These are phyloP conservation scores for Pyrochroa serraticornis DNA, from an alignment of 2,888 invertebrate species.

Conservation along the genomic window DNA sequence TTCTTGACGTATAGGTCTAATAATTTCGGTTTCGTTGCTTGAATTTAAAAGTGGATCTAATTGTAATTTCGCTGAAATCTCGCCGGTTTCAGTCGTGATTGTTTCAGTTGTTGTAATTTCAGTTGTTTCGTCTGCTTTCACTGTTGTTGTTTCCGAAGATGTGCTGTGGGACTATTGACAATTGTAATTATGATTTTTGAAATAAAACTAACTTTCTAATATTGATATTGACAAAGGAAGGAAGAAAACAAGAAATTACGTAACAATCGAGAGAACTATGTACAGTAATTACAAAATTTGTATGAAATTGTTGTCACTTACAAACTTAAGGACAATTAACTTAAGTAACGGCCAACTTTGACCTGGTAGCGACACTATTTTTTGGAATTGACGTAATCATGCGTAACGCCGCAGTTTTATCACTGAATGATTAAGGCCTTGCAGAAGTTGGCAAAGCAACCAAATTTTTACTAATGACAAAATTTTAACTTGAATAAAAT, in stretches of 20 bases:
- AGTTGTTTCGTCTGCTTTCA: too few species aligned
- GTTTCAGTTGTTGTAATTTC: neutral
- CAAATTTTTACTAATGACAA: too few species aligned
- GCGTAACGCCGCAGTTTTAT: too few species aligned
- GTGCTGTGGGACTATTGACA: conserved; percentile 7
- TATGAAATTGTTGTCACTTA: too few species aligned
- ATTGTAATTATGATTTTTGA: neutral
- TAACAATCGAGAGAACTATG: conserved; percentile 3
- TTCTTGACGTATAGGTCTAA: conserved; percentile 36
- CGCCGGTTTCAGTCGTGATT: neutral
- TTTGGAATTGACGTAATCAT: too few species aligned
- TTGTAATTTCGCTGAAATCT: neutral
- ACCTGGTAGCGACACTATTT: too few species aligned
- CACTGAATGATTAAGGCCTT: too few species aligned
- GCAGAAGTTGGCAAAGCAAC: too few species aligned
- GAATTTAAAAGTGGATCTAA: neutral
- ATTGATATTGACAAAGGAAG: conserved; percentile 12
- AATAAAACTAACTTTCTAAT: conserved; percentile 18
- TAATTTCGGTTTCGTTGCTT: conserved; percentile 7
- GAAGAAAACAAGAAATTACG: conserved; percentile 11
- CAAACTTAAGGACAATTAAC: too few species aligned
- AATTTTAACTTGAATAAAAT: too few species aligned
- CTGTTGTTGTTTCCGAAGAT: conserved; percentile 9
- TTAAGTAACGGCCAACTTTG: too few species aligned
- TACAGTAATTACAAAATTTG: too few species aligned